Percentiles rank a stretch among this genome's conserved stretches.
Conservation (phyloP, 2,113 vertebrate genomes). For the Morone chrysops region DNA sequence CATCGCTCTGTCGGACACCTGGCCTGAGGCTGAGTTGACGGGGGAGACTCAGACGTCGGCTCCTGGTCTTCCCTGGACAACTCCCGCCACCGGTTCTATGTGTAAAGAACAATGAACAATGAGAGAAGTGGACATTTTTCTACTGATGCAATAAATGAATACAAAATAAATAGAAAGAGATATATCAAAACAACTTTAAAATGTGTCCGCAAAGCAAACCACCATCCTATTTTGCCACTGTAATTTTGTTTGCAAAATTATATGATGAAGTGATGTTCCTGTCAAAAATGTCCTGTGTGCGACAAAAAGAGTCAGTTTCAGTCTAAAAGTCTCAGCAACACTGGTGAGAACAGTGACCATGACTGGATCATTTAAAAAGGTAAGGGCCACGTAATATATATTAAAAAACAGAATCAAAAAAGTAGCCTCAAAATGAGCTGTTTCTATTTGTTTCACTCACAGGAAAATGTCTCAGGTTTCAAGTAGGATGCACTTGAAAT, state of each 20-base stretch:
- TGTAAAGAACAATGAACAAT: neutral
- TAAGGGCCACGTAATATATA: too few species aligned
- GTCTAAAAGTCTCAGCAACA: neutral
- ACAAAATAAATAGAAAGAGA: neutral
- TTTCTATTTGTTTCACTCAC: neutral
- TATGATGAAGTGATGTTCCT: neutral
- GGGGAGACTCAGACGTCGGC: constrained; percentile 83
- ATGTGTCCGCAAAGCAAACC: neutral
- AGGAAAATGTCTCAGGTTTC: too few species aligned
- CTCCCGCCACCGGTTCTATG: constrained; percentile 89
- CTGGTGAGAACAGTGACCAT: too few species aligned
- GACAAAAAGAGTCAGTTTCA: neutral
- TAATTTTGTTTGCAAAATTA: neutral
- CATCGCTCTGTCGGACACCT: constrained; percentile 82
- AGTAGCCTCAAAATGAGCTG: too few species aligned
- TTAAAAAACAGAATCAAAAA: too few species aligned
- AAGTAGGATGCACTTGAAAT: neutral
- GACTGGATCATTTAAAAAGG: too few species aligned
- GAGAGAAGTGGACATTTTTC: too few species aligned
- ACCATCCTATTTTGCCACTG: neutral
- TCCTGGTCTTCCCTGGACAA: constrained; percentile 91
- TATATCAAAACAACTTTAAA: neutral
- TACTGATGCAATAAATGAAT: too few species aligned
- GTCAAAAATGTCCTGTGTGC: neutral
- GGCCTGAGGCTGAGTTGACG: constrained; percentile 63